Conservation (phyloP, 2,113 vertebrate species). For the Ameiurus melas region DNA sequence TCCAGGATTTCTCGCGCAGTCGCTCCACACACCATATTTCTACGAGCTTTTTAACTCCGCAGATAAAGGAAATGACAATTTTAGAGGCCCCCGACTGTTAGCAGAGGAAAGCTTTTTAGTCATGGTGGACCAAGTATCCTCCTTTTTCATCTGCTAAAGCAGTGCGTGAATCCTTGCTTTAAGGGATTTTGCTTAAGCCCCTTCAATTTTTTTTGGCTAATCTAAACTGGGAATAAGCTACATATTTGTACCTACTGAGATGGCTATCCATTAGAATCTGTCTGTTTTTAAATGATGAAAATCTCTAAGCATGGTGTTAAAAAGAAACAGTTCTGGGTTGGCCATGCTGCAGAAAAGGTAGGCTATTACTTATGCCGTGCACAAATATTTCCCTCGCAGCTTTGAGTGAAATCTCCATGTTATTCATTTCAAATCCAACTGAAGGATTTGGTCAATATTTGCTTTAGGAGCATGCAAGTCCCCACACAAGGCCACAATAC, state of each 20-base stretch:
- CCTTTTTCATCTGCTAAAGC: constrained; percentile 51
- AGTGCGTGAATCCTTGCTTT: constrained; percentile 56
- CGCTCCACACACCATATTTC: constrained; percentile 81
- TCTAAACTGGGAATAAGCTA: constrained; percentile 47
- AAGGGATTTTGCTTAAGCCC: constrained; percentile 57
- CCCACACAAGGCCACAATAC: constrained; percentile 45
- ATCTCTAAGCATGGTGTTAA: background rate
- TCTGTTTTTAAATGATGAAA: constrained; percentile 27
- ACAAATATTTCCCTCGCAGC: constrained; percentile 52
- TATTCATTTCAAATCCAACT: constrained; percentile 58
- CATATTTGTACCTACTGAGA: constrained; percentile 45
- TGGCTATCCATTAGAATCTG: constrained; percentile 36
- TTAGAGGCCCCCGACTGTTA: constrained; percentile 62
- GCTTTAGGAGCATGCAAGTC: constrained; percentile 54
- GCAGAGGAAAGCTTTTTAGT: constrained; percentile 68
- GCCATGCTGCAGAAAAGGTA: constrained; percentile 5
- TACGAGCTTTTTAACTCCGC: constrained; percentile 72
- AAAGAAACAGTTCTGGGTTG: constrained; percentile 15
- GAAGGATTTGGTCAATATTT: constrained; percentile 59
- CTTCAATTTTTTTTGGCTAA: constrained; percentile 59
- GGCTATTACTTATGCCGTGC: constrained; percentile 38
- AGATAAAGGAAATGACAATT: constrained; percentile 71
- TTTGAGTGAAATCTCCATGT: constrained; percentile 57
- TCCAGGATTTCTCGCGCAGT: constrained; percentile 66
- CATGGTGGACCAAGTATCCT: constrained; percentile 59